A percentile compares a stretch with the other conserved stretches of the same genome.
phyloP scores from a whole-genome alignment of 2,888 invertebrate genomes.

The Scrobipalpa atriplicella region DNA sequence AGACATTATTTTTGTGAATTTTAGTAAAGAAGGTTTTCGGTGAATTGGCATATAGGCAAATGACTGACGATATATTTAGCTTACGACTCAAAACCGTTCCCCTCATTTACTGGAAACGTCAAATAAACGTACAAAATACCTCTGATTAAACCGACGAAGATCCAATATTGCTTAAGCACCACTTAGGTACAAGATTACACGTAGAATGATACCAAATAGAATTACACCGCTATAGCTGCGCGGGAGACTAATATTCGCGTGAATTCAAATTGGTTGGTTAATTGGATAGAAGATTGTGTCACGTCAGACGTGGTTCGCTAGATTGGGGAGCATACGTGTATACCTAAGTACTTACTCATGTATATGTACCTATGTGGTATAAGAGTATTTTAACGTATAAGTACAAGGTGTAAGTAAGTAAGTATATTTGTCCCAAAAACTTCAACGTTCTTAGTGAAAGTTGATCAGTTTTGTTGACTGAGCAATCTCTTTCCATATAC shows the following conservation, averaged over 20 bases:
- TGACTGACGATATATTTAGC: too few species aligned
- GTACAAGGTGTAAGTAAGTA: too few species aligned
- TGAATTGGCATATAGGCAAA: too few species aligned
- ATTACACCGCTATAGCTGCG: constrained; percentile 23
- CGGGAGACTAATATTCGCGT: constrained; percentile 16
- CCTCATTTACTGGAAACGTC: neutral
- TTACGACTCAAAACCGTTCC: too few species aligned
- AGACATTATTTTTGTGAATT: too few species aligned
- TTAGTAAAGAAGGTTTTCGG: too few species aligned
- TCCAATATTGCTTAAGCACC: constrained; percentile 31
- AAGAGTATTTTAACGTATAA: too few species aligned
- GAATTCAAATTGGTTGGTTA: constrained; percentile 24
- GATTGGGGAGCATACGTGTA: constrained; percentile 10
- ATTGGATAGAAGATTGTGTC: constrained; percentile 11
- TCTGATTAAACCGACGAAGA: constrained; percentile 29
- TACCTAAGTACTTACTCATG: neutral
- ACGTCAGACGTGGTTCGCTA: neutral
- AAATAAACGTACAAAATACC: constrained; percentile 20
- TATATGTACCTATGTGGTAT: too few species aligned
- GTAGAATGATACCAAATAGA: constrained; percentile 26
- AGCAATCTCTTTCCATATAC: too few species aligned
- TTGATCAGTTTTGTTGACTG: too few species aligned
- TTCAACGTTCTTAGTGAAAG: too few species aligned
- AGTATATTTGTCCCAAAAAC: too few species aligned
- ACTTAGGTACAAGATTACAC: constrained; percentile 27